Base-by-base conservation (phyloP, 2,797 vertebrate species). In the Necrosyrtes monachus region DNA sequence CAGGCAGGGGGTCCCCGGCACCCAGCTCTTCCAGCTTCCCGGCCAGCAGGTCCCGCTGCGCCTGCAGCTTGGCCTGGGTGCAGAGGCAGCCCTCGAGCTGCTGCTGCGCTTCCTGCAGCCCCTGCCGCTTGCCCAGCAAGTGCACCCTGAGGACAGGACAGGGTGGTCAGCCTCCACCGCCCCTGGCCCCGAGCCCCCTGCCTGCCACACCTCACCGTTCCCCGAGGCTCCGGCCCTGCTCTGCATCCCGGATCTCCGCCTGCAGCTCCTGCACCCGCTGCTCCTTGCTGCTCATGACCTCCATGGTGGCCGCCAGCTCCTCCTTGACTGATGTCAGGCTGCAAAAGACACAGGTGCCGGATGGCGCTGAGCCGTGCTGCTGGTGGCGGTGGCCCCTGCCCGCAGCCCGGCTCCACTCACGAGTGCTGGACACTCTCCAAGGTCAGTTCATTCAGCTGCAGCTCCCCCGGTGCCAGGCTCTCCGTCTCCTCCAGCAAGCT, bases 391-490 rank as follows among this genome's bases (percentile, higher is more conserved):
- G 4, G 41, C 53, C 17, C 18, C 63, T 11, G 13, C 75, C 46
- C 2, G 0, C 0, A 1, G 30, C 51, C 25, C 2, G 0, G 24
- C 19, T 53, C 60, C 33, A 57, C 99, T 92, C 95, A 99, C 99
- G 97, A 98, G 97, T 99, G 99, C 94, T 99, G 99, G 89, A 99
- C 96, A 2, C 98, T 98, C 96, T 99, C 99, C 8, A 99, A 35
- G 0, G 99, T 99, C 80, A 99, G 98, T 72, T 99, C 99, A 0
- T 99, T 99, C 87, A 99, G 94, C 96, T 99, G 98, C 76, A 99
- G 97, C 90, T 99, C 98, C 23, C 98, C 98, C 0, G 99, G 96
- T 7, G 85, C 97, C 37, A 99, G 98, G 39, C 67, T 89, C 28
- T 99, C 99, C 0, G 97, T 92, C 48, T 99, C 99, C 80, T 99